Percentiles rank a stretch among this genome's conserved stretches.
Conservation (phyloP, 2,113 vertebrate genomes). For the Scomber colias region DNA sequence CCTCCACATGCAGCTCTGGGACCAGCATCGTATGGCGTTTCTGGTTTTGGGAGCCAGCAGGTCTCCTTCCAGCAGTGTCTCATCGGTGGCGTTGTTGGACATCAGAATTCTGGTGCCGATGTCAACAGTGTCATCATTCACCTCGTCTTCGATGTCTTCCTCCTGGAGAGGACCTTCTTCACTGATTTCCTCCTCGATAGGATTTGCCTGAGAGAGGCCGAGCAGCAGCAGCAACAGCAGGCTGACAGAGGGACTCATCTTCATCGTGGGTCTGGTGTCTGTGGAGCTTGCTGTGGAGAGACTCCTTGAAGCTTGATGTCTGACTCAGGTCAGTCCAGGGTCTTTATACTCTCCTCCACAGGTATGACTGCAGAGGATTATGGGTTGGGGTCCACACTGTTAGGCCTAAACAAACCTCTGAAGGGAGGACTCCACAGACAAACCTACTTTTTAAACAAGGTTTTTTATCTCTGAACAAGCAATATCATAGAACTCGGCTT, state of each 20-base stretch:
- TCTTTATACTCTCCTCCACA: constrained; percentile 53
- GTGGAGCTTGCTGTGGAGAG: constrained; percentile 23
- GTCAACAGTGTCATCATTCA: background rate
- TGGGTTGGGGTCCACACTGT: constrained; percentile 2
- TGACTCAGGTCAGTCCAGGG: constrained; percentile 36
- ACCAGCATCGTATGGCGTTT: too few relatives aligned
- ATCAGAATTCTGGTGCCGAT: constrained; percentile 47
- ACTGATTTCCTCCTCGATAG: constrained; percentile 3
- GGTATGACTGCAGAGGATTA: background rate
- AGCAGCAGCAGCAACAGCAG: constrained; percentile 48
- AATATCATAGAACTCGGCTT: too few relatives aligned
- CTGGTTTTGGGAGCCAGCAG: constrained; percentile 40
- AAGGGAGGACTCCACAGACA: constrained; percentile 22
- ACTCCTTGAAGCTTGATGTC: constrained; percentile 45
- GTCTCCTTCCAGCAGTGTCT: constrained; percentile 55
- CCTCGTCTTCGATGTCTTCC: background rate
- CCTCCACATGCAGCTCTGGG: too few relatives aligned
- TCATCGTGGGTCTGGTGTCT: constrained; percentile 27
- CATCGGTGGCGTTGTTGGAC: constrained; percentile 14
- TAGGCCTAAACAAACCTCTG: constrained; percentile 38
- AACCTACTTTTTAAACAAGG: constrained; percentile 11
- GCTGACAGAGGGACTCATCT: constrained; percentile 45
- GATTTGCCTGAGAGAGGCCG: constrained; percentile 46
- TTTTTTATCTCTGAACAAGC: too few relatives aligned
- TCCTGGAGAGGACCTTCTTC: constrained; percentile 8